phyloP scores from a whole-genome alignment of 2,113 vertebrate genomes.

The Gracilinanus agilis region DNA sequence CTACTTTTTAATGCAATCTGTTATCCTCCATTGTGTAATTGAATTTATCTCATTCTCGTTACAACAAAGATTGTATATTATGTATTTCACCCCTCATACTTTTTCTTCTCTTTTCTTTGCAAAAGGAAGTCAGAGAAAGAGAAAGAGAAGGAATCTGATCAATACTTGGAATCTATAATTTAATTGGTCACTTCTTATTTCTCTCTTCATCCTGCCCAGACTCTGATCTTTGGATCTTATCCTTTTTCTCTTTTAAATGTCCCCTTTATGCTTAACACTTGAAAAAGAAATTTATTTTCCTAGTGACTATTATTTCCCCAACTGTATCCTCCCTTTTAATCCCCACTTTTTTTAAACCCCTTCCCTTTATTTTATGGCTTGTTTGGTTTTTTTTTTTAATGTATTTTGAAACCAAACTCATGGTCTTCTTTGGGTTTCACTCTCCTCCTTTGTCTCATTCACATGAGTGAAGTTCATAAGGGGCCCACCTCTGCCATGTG shows the following conservation, averaged over 20 bases:
- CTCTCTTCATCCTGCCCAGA: background rate
- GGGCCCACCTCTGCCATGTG: background rate
- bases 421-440: background rate
- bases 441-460: background rate
- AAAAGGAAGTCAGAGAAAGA: background rate
- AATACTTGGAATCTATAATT: background rate
- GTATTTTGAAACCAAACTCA: too few species aligned
- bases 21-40: background rate
- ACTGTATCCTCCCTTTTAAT: background rate
- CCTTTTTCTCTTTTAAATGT: background rate
- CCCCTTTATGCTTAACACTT: background rate
- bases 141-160: background rate
- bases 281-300: background rate
- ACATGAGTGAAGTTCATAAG: background rate
- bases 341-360: background rate
- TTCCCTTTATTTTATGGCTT: background rate
- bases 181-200: background rate
- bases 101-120: background rate
- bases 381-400: too few species aligned
- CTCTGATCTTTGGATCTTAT: background rate
- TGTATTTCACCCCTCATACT: background rate
- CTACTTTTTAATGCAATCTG: background rate
- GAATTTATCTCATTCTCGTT: background rate
- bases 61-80: background rate
- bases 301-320: background rate